Evolutionary conservation across 2,888 invertebrate species (phyloP), one percentile per base, ranked within the genome.

Genomic region (Myopa testacea): DNA sequence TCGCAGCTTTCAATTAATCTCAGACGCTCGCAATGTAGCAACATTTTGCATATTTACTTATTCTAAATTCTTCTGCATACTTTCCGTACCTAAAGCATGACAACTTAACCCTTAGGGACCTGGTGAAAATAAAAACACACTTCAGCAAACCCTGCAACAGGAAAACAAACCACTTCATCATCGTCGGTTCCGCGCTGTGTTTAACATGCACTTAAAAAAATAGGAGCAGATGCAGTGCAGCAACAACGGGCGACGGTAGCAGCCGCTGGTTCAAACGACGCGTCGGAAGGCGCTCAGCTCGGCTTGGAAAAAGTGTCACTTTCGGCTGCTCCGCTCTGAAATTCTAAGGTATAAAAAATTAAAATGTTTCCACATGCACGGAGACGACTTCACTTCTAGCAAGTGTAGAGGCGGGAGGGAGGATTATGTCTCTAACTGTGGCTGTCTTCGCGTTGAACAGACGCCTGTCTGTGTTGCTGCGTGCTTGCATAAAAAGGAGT

Each of bases 131-230:
- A 38, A 65, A 65, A 38, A 37, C n/a, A n/a, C 55, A n/a, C 55
- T 55, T n/a, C 55, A 65, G 38, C 34, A 38, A 37, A 65, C 10
- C 37, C 38, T 38, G 65, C 38, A 16, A 38, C 34, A 37, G 14
- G 34, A 65, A 65, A 65, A 34, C 65, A 16, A 65, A 65, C 65
- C 65, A 65, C 65, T 65, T 38, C 65, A 38, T 14, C 65, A 34
- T 38, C 37, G 65, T 37, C 14, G 65, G 34, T 6, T 37, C 65
- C 38, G 38, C 14, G 14, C 12, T 12, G 34, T 63, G 38, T 65
- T 65, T 65, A 38, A 65, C 65, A 38, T 37, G 37, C 65, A 34
- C 34, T 65, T 34, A 14, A 37, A 38, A 38, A 38, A 65, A 65
- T 6, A 8, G 34, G 37, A 34, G 65, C 38, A 7, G 65, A 26